Conservation (phyloP, 2,797 vertebrate species). For the Sebastes kiyomatsui region DNA sequence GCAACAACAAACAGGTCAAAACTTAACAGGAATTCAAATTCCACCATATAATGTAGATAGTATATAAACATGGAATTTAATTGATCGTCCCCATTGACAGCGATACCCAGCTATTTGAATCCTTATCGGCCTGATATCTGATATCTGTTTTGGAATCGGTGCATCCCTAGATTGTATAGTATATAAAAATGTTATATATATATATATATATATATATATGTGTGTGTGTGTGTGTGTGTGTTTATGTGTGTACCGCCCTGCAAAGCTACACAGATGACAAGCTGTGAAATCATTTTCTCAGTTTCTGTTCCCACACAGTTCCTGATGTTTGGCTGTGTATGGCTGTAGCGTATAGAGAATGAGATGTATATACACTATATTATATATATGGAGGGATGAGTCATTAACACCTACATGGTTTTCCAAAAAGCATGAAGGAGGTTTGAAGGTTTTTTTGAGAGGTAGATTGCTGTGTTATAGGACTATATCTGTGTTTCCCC, state of each 20-base stretch:
- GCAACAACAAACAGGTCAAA: too few relatives aligned
- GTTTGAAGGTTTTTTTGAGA: slow-evolving; percentile 2
- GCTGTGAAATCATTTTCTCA: slow-evolving; percentile 6
- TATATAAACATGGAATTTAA: too few relatives aligned
- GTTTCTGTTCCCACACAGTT: slow-evolving; percentile 23
- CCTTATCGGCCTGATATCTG: too few relatives aligned
- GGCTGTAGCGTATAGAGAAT: slow-evolving; percentile 6
- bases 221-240: too few relatives aligned
- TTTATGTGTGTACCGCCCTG: neutral
- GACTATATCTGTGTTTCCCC: slow-evolving; percentile 80
- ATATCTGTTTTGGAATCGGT: too few relatives aligned
- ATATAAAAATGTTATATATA: neutral
- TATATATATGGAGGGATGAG: slow-evolving; percentile 49
- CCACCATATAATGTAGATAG: too few relatives aligned
- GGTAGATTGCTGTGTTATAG: slow-evolving; percentile 29
- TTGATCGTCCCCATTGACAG: too few relatives aligned
- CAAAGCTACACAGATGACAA: slow-evolving; percentile 8
- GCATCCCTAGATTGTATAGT: neutral
- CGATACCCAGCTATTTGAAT: too few relatives aligned
- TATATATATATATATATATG: neutral
- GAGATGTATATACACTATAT: slow-evolving; percentile 10
- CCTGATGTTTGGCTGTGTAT: slow-evolving; percentile 22
- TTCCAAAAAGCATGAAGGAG: slow-evolving; percentile 21
- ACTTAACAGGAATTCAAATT: too few relatives aligned
- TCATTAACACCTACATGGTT: slow-evolving; percentile 51